phyloP scores from a whole-genome alignment of 2,113 vertebrate genomes.

The Benthochromis sp. region DNA sequence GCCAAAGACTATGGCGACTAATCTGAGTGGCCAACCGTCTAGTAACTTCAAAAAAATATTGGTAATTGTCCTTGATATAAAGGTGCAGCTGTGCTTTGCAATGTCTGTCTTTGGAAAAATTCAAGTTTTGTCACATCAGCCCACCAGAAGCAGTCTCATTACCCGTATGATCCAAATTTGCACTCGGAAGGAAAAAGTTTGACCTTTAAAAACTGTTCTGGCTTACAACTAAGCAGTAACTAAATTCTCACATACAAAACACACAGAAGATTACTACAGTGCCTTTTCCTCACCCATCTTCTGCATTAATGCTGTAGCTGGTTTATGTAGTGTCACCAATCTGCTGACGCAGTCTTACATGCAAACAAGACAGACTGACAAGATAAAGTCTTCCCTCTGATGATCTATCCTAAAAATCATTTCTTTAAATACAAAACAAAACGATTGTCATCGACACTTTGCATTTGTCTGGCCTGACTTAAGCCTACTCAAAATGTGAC shows the following conservation, averaged over 20 bases:
- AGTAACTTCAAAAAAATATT: neutral
- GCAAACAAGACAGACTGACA: neutral
- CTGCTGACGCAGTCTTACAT: neutral
- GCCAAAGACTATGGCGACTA: neutral
- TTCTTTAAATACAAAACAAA: neutral
- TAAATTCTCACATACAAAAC: neutral
- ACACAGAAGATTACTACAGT: neutral
- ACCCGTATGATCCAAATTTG: neutral
- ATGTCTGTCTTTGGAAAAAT: slow-evolving; percentile 22
- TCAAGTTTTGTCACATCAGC: slow-evolving; percentile 8
- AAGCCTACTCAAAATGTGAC: slow-evolving; percentile 1
- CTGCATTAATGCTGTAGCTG: neutral
- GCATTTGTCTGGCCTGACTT: neutral
- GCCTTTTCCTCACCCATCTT: neutral
- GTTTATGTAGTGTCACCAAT: neutral
- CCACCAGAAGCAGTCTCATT: neutral
- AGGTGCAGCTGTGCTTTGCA: slow-evolving; percentile 24
- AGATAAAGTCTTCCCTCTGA: neutral
- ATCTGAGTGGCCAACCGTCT: neutral
- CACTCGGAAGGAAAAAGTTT: neutral
- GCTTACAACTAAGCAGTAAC: slow-evolving; percentile 13
- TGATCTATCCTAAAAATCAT: neutral
- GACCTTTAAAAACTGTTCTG: neutral
- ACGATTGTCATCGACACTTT: slow-evolving; percentile 37
- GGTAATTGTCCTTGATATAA: neutral